Conservation (phyloP, 1,140 invertebrate genomes). For the Temnothorax curvispinosus region DNA sequence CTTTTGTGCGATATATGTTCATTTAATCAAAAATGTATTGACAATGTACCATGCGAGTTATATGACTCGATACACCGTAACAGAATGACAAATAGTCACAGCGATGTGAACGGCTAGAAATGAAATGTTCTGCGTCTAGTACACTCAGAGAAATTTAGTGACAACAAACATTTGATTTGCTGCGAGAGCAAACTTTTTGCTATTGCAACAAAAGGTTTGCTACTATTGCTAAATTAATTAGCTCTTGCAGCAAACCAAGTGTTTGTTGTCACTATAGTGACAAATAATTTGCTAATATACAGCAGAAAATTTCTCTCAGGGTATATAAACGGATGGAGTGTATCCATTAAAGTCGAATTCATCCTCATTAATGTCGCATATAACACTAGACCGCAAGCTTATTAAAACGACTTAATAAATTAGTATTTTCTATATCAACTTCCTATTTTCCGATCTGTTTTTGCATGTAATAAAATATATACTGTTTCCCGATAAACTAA, state of each 20-base stretch:
- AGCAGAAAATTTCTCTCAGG: too few species aligned
- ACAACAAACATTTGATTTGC: too few species aligned
- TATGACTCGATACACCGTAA: background rate
- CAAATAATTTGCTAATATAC: too few species aligned
- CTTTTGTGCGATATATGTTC: background rate
- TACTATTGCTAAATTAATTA: too few species aligned
- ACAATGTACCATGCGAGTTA: background rate
- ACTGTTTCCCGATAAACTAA: background rate
- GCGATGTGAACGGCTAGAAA: background rate
- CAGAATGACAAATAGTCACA: conserved; percentile 4
- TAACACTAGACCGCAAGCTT: background rate
- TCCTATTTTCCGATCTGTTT: background rate
- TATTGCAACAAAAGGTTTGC: too few species aligned
- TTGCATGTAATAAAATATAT: background rate
- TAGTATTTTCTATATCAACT: background rate
- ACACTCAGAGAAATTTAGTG: too few species aligned
- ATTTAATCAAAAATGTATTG: conserved; percentile 27
- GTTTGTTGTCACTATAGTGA: too few species aligned
- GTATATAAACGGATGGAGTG: background rate
- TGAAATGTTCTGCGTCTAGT: background rate
- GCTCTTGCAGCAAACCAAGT: too few species aligned
- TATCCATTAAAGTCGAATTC: conserved; percentile 39
- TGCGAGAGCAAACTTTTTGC: too few species aligned
- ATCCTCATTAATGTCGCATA: background rate
- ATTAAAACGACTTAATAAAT: background rate